phyloP scores from a whole-genome alignment of 2,888 invertebrate species.

The Pterobdella sp. region DNA sequence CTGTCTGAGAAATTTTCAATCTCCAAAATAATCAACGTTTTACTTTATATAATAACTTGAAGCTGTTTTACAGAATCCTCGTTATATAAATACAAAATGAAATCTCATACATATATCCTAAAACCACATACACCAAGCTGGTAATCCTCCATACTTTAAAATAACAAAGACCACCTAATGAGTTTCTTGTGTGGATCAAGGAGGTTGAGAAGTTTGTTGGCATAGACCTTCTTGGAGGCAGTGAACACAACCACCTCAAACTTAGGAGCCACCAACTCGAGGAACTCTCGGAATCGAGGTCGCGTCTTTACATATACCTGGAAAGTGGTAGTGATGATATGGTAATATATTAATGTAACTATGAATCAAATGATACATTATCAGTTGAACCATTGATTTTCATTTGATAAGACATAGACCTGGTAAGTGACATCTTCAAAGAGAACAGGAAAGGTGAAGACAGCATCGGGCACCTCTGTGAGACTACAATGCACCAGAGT shows the following conservation, averaged over 20 bases:
- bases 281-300: slow-evolving; percentile 82
- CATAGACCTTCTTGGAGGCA: slow-evolving; percentile 88
- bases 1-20: too few relatives aligned
- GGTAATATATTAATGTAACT: too few relatives aligned
- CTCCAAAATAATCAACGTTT: too few relatives aligned
- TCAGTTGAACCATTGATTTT: background rate
- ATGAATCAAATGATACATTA: too few relatives aligned
- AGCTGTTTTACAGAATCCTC: too few relatives aligned
- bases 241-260: slow-evolving; percentile 92
- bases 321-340: background rate
- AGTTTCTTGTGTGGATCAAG: slow-evolving; percentile 78
- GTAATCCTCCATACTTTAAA: background rate
- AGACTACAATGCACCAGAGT: slow-evolving; percentile 90
- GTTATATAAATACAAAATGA: too few relatives aligned
- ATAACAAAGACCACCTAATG: slow-evolving; percentile 65
- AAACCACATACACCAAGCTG: background rate
- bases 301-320: slow-evolving; percentile 72
- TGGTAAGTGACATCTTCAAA: slow-evolving; percentile 83
- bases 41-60: too few relatives aligned
- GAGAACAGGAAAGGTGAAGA: slow-evolving; percentile 81
- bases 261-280: slow-evolving; percentile 73
- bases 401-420: too few relatives aligned
- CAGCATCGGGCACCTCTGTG: slow-evolving; percentile 80
- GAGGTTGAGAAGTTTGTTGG: slow-evolving; percentile 81
- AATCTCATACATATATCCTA: too few relatives aligned